Percentiles rank a stretch among this genome's conserved stretches.
Evolutionary conservation across 2,888 invertebrate genomes (phyloP).

Genomic region (Lysandra coridon): DNA sequence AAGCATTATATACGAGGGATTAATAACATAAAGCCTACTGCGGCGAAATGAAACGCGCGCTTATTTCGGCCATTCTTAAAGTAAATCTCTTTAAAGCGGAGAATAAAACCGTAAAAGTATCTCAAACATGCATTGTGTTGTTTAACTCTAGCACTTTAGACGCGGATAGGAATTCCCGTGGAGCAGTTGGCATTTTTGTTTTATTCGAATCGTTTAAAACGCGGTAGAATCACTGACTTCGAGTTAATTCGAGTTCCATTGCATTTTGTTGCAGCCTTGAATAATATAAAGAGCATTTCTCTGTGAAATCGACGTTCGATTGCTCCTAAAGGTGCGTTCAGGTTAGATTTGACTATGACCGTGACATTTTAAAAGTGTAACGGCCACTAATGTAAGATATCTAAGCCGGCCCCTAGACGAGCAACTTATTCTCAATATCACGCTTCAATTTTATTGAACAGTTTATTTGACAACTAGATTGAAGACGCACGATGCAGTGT

Average conservation of each 20-base stretch:
- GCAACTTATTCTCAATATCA: too few species aligned
- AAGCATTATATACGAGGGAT: not conserved
- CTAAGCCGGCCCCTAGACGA: too few species aligned
- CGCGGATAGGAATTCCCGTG: slow-evolving; percentile 22
- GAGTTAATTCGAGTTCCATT: not conserved
- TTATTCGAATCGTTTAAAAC: slow-evolving; percentile 5
- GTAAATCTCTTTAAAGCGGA: slow-evolving; percentile 19
- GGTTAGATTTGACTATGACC: too few species aligned
- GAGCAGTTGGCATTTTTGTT: slow-evolving; percentile 18
- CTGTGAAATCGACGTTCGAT: not conserved
- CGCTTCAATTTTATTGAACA: too few species aligned
- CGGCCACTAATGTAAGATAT: not conserved
- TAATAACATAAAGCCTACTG: slow-evolving; percentile 3
- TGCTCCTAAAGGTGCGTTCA: not conserved
- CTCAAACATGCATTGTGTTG: slow-evolving; percentile 23
- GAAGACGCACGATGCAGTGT: too few species aligned
- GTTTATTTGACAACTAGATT: too few species aligned
- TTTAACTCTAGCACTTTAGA: slow-evolving; percentile 23
- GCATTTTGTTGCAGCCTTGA: not conserved
- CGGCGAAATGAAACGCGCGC: not conserved
- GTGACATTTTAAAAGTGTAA: not conserved
- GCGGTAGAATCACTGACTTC: slow-evolving; percentile 9
- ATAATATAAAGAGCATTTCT: not conserved
- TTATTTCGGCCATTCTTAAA: slow-evolving; percentile 5
- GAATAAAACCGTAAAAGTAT: slow-evolving; percentile 23